Conservation (phyloP, 37 sponge, comb jelly and placozoan genomes). For the Haliclona indistincta region DNA sequence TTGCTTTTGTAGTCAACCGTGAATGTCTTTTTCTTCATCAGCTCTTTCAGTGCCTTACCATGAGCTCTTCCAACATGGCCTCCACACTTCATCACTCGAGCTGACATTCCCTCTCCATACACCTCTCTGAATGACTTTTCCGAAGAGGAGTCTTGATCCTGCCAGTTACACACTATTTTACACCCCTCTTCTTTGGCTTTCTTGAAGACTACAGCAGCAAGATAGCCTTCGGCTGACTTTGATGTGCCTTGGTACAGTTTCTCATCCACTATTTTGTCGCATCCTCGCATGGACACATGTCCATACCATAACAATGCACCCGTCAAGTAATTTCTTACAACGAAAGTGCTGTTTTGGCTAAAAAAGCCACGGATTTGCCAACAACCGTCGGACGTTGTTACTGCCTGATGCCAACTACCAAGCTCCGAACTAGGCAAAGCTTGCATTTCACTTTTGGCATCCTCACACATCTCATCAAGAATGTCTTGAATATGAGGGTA, state of each 20-base stretch:
- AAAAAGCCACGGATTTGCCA: too few species aligned
- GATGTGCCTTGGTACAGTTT: background rate
- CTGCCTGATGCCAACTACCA: too few species aligned
- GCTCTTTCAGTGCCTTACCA: background rate
- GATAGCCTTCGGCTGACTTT: background rate
- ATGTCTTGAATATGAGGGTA: too few species aligned
- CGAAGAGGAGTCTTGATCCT: constrained; percentile 40
- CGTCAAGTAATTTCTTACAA: background rate
- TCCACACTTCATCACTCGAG: constrained; percentile 21
- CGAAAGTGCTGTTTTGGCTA: too few species aligned
- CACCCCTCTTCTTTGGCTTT: constrained; percentile 22
- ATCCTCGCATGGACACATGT: background rate
- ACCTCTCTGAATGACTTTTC: constrained; percentile 2
- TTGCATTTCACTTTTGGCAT: too few species aligned
- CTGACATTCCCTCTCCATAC: constrained; percentile 9
- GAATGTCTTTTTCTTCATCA: background rate
- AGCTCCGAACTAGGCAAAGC: too few species aligned
- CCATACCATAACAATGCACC: background rate
- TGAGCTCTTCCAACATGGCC: constrained; percentile 36
- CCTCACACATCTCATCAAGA: too few species aligned
- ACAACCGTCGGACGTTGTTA: too few species aligned
- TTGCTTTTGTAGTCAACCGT: background rate
- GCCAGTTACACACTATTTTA: constrained; percentile 23
- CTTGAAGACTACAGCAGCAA: background rate
- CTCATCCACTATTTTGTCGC: background rate